phyloP scores from a whole-genome alignment of 2,888 invertebrate genomes.

The Lampropteryx suffumata region DNA sequence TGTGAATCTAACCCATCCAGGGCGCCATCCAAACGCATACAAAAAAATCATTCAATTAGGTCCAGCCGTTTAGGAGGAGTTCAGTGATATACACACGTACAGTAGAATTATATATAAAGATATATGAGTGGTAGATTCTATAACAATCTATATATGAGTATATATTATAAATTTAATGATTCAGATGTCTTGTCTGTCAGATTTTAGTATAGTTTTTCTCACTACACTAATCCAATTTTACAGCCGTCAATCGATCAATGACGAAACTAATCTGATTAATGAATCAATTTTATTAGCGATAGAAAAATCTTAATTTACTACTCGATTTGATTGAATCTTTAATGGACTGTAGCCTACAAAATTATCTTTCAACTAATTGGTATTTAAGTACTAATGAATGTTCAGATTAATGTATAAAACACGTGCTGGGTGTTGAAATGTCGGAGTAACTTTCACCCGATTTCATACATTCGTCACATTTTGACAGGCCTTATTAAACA shows the following conservation, averaged over 20 bases:
- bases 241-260: constrained; percentile 26
- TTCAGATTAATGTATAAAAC: constrained; percentile 58
- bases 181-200: neutral
- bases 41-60: too few relatives aligned
- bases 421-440: constrained; percentile 50
- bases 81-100: too few relatives aligned
- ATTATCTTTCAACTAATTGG: constrained; percentile 63
- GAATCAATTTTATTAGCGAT: constrained; percentile 31
- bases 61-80: too few relatives aligned
- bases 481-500: too few relatives aligned
- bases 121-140: neutral
- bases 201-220: too few relatives aligned
- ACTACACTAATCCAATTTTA: constrained; percentile 24
- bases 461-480: constrained; percentile 29
- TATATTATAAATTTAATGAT: neutral
- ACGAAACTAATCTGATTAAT: constrained; percentile 24
- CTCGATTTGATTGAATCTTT: constrained; percentile 43
- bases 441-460: constrained; percentile 35
- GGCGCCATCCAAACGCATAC: too few relatives aligned
- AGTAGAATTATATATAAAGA: too few relatives aligned
- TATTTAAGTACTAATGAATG: constrained; percentile 63
- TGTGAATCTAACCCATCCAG: too few relatives aligned
- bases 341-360: constrained; percentile 53
- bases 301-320: constrained; percentile 41
- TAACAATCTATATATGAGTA: too few relatives aligned